Percentiles rank a stretch among this genome's conserved stretches.
Conservation (phyloP, 2,797 vertebrate genomes). For the Hoplostethus atlanticus region DNA sequence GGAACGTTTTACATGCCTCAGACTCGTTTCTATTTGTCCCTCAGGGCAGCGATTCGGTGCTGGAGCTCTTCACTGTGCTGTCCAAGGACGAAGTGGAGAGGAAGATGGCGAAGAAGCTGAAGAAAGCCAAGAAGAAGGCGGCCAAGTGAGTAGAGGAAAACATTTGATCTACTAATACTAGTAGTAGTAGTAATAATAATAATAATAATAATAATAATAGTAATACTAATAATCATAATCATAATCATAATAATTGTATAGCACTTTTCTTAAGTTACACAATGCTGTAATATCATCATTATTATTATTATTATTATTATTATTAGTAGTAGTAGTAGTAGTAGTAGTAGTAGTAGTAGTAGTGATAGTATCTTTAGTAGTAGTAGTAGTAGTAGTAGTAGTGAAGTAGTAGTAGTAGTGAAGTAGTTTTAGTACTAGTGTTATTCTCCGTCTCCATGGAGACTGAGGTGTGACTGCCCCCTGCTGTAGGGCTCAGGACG, state of each 20-base stretch:
- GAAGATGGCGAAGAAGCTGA: slow-evolving; percentile 91
- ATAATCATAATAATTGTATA: no score
- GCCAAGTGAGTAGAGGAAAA: slow-evolving; percentile 82
- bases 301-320: neutral
- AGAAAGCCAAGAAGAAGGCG: slow-evolving; percentile 92
- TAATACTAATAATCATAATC: no score
- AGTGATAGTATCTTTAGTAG: no score
- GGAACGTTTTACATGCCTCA: no score
- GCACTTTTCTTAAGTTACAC: no score
- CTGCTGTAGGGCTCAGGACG: slow-evolving; percentile 81
- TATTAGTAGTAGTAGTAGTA: no score
- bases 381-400: neutral
- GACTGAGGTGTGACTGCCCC: slow-evolving; percentile 4
- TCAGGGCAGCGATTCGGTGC: slow-evolving; percentile 89
- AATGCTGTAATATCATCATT: no score
- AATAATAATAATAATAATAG: no score
- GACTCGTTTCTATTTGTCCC: no score
- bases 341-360: neutral
- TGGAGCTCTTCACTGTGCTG: slow-evolving; percentile 93
- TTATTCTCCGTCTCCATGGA: no score
- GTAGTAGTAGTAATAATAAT: no score
- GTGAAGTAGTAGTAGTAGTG: neutral
- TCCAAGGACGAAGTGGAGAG: slow-evolving; percentile 88
- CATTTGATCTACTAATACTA: neutral
- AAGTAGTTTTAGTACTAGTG: neutral